Conservation (phyloP, 2,888 invertebrate genomes). For the Agapostemon virescens region DNA sequence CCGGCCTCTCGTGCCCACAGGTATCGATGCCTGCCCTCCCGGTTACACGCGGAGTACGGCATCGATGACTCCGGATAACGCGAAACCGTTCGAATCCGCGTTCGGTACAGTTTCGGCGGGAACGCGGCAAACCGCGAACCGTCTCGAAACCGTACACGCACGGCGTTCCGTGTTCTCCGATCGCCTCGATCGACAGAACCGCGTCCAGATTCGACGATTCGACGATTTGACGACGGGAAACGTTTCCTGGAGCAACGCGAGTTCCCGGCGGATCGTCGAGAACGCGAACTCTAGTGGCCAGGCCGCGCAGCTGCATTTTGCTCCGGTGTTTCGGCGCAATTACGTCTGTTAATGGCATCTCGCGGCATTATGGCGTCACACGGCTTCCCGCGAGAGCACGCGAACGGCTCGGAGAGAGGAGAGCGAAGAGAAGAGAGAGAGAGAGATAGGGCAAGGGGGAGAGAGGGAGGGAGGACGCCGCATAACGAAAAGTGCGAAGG, state of each 20-base stretch:
- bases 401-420: neutral
- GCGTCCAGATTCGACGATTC: neutral
- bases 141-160: neutral
- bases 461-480: constrained; percentile 23
- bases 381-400: constrained; percentile 42
- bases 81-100: neutral
- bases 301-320: constrained; percentile 51
- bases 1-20: neutral
- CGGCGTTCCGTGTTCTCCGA: no score
- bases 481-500: constrained; percentile 70
- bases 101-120: neutral
- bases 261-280: neutral
- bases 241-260: neutral
- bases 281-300: constrained; percentile 9
- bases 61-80: neutral
- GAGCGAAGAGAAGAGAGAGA: no score
- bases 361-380: constrained; percentile 63
- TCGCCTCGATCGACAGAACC: no score
- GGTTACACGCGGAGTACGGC: neutral
- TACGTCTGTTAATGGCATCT: constrained; percentile 75
- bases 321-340: constrained; percentile 75
- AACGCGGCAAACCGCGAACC: neutral
- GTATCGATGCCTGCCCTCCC: neutral
- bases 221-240: neutral
- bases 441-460: neutral